A percentile compares a stretch with the other conserved stretches of the same genome.
These are phyloP conservation scores for Zapornia atra DNA, from an alignment of 2,113 vertebrate species.

Conservation along the genomic window DNA sequence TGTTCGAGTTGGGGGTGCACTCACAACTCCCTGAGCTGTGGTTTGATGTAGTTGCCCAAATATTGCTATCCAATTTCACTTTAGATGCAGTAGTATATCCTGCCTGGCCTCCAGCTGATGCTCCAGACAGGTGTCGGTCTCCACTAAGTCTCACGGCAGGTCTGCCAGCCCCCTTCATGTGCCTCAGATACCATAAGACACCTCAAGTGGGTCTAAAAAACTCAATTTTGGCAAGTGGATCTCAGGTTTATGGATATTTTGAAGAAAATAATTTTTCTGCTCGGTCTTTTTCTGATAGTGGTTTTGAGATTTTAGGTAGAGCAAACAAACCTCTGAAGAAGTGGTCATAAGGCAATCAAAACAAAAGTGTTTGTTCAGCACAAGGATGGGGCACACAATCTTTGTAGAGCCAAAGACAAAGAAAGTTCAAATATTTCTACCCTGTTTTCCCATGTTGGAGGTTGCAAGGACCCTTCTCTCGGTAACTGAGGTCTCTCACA, in stretches of 20 bases:
- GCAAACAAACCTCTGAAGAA: neutral
- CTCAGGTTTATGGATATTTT: neutral
- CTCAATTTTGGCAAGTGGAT: neutral
- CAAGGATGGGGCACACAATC: neutral
- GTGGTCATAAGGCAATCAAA: neutral
- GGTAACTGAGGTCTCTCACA: neutral
- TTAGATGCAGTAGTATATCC: neutral
- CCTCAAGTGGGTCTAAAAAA: neutral
- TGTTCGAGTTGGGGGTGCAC: neutral
- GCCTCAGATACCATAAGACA: neutral
- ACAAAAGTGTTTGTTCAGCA: neutral
- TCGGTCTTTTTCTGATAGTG: fast-evolving
- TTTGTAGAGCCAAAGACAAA: neutral
- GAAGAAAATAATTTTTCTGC: neutral
- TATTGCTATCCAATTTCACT: neutral
- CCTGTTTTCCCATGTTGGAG: neutral
- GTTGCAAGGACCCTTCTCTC: neutral
- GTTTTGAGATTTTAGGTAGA: neutral
- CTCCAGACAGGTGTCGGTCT: neutral
- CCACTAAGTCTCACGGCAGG: neutral
- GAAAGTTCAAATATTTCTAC: neutral
- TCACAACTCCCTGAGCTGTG: neutral
- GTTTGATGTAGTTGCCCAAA: neutral
- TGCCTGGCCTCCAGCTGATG: constrained; percentile 14
- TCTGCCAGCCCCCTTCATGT: neutral